phyloP scores from a whole-genome alignment of 2,888 invertebrate species.

The Blera fallax region DNA sequence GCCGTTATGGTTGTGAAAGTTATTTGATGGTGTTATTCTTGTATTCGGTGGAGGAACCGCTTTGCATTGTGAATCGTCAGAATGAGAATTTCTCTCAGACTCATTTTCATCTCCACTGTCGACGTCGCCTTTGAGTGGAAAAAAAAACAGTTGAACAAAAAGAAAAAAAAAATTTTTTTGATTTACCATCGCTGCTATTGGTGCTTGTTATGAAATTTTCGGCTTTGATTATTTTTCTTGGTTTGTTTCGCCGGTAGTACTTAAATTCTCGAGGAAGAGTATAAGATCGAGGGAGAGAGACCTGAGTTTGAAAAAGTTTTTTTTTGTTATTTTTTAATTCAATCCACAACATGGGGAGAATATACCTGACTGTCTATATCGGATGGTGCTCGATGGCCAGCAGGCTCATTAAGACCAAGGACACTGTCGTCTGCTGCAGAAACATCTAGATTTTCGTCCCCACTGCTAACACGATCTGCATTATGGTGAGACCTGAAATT shows the following conservation, averaged over 20 bases:
- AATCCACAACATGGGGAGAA: not conserved
- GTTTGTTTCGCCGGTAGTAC: constrained; percentile 86
- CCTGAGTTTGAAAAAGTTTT: constrained; percentile 81
- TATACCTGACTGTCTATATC: constrained; percentile 89
- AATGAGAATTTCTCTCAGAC: constrained; percentile 82
- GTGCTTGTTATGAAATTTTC: constrained; percentile 90
- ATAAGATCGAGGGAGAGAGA: constrained; percentile 92
- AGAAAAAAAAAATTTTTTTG: not conserved
- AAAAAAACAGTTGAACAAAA: not conserved
- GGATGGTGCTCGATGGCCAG: constrained; percentile 82
- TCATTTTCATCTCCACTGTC: constrained; percentile 91
- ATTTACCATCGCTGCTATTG: constrained; percentile 91
- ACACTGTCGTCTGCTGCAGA: constrained; percentile 75
- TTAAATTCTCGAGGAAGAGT: constrained; percentile 93
- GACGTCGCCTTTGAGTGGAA: constrained; percentile 86
- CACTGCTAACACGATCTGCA: constrained; percentile 72
- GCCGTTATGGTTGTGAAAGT: constrained; percentile 69
- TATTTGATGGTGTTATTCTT: constrained; percentile 62
- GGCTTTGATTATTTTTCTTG: constrained; percentile 84
- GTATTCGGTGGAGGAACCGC: constrained; percentile 52
- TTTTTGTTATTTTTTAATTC: not conserved
- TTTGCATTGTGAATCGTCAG: constrained; percentile 61
- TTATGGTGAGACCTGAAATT: constrained; percentile 42
- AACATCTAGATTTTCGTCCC: constrained; percentile 75
- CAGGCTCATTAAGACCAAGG: constrained; percentile 70